Conservation (phyloP, 30 jellyfish, hydroid and myxozoan species). For the Hydractinia echinata region DNA sequence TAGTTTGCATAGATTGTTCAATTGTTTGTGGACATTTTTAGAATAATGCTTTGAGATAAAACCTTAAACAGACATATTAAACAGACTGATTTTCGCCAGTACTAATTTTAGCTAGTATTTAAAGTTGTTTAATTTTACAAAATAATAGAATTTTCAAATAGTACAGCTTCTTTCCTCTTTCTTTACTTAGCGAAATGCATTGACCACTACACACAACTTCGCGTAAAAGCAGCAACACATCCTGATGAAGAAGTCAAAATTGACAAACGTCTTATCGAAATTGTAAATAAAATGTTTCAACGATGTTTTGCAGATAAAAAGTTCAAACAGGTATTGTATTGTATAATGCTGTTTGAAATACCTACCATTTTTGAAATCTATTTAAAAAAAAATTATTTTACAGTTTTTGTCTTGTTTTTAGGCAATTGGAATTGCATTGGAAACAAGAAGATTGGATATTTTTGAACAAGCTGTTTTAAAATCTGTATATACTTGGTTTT, state of each 20-base stretch:
- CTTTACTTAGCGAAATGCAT: constrained; percentile 79
- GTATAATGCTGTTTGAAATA: background rate
- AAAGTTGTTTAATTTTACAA: no score
- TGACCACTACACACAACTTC: constrained; percentile 77
- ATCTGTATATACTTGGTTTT: constrained; percentile 49
- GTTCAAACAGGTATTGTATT: constrained; percentile 71
- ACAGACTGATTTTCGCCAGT: no score
- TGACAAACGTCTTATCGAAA: constrained; percentile 74
- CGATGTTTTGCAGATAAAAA: constrained; percentile 91
- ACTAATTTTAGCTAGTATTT: no score
- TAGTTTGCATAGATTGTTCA: no score
- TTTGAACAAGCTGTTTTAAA: constrained; percentile 86
- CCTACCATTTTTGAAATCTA: background rate
- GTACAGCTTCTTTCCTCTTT: background rate
- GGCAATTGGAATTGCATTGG: constrained; percentile 99
- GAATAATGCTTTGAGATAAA: no score
- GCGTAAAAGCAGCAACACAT: constrained; percentile 70
- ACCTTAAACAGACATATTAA: no score
- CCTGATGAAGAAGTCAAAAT: constrained; percentile 57
- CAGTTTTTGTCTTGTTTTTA: constrained; percentile 8
- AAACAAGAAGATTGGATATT: constrained; percentile 90
- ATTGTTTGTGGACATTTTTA: no score
- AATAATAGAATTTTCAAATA: no score
- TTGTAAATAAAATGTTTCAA: constrained; percentile 91
- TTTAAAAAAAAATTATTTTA: background rate